Percentiles rank a stretch among this genome's conserved stretches.
Conservation (phyloP, 2,113 vertebrate species). For the Phyllostomus hastatus region DNA sequence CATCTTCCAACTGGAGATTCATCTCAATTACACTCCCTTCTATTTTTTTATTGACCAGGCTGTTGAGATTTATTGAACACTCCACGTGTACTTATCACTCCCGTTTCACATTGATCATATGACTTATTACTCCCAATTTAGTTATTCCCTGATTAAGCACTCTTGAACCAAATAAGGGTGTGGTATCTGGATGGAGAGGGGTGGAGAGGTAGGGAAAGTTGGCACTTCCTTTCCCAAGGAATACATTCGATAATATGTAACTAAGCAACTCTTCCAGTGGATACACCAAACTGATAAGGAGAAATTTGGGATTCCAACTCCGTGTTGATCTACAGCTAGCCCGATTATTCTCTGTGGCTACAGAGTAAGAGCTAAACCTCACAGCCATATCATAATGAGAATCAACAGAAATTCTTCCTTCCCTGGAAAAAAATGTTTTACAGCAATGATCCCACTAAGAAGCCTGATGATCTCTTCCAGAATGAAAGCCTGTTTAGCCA, state of each 20-base stretch:
- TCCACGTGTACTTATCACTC: conserved; percentile 47
- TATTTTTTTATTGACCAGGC: conserved; percentile 56
- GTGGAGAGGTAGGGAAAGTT: neutral
- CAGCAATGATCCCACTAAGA: neutral
- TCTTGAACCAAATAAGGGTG: conserved; percentile 39
- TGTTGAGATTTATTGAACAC: conserved; percentile 65
- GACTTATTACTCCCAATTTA: conserved; percentile 37
- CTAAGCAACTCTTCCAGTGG: neutral
- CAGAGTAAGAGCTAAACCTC: neutral
- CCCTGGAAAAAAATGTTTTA: neutral
- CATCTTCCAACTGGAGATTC: conserved; percentile 9
- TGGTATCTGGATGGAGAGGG: neutral
- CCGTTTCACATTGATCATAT: conserved; percentile 35
- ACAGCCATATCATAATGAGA: neutral
- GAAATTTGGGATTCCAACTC: neutral
- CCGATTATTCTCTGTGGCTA: neutral
- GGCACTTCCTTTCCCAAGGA: neutral
- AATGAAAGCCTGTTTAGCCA: neutral
- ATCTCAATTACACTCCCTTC: conserved; percentile 29
- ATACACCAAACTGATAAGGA: neutral
- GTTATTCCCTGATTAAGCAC: conserved; percentile 45
- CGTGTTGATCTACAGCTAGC: neutral
- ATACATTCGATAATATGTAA: neutral
- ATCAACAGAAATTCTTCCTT: neutral
- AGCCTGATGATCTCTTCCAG: neutral